A percentile compares a stretch with the other conserved stretches of the same genome.
Evolutionary conservation across 2,113 vertebrate genomes (phyloP).

Genomic region (Empidonax alnorum): DNA sequence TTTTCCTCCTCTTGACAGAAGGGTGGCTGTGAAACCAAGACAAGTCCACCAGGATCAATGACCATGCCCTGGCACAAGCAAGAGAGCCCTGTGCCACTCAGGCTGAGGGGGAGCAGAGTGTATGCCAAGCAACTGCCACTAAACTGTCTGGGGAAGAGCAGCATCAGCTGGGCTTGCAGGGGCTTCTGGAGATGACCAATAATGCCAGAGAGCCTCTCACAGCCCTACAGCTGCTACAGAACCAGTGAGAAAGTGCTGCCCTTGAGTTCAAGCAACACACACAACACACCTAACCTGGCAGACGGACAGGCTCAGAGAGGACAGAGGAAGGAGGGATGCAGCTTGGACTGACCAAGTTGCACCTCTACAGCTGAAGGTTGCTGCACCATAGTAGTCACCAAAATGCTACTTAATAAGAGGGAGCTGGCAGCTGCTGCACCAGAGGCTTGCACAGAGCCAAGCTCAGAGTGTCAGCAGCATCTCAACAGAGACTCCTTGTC

Average conservation of each 20-base stretch:
- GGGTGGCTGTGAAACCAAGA: not conserved
- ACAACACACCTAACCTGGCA: not conserved
- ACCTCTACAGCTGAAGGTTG: not conserved
- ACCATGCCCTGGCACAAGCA: accelerated
- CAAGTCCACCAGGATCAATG: not conserved
- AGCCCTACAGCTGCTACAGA: not conserved
- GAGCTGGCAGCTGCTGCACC: not conserved
- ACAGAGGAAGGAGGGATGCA: not conserved
- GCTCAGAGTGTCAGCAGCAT: accelerated
- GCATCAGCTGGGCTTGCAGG: not conserved
- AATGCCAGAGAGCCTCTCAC: not conserved
- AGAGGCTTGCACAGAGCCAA: not conserved
- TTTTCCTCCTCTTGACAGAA: not conserved
- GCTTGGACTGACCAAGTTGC: accelerated
- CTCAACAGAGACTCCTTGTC: not conserved
- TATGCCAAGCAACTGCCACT: not conserved
- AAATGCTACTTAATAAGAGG: not conserved
- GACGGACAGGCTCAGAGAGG: accelerated
- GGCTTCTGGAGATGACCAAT: not conserved
- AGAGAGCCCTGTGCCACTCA: not conserved
- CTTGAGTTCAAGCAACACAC: not conserved
- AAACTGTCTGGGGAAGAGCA: accelerated
- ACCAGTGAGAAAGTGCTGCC: not conserved
- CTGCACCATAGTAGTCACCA: not conserved
- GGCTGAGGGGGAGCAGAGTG: not conserved